These are phyloP conservation scores for Urophycis tenuis DNA, from an alignment of 2,797 vertebrate species.

Conservation along the genomic window DNA sequence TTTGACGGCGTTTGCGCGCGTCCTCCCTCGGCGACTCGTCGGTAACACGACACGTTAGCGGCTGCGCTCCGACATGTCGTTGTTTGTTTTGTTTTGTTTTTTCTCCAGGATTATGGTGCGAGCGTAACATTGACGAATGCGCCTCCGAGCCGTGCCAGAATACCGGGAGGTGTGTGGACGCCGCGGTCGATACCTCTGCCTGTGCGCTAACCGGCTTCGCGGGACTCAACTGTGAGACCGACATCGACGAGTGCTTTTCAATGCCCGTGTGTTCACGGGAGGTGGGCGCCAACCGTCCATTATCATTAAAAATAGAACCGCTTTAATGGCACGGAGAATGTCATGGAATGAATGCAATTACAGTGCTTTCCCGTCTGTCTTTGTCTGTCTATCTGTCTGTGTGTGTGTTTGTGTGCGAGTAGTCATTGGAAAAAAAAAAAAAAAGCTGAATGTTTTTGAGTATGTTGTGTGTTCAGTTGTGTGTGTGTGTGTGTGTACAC, in stretches of 20 bases:
- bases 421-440: neutral
- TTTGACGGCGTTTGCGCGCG: too few species aligned
- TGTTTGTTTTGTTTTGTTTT: too few species aligned
- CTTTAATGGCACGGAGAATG: slow-evolving; percentile 54
- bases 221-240: slow-evolving; percentile 69
- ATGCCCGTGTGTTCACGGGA: slow-evolving; percentile 80
- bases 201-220: slow-evolving; percentile 70
- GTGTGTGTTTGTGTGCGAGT: neutral
- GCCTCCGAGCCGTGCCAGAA: slow-evolving; percentile 71
- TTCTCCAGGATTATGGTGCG: slow-evolving; percentile 69
- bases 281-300: slow-evolving; percentile 59
- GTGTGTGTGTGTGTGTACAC: too few species aligned
- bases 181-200: slow-evolving; percentile 67
- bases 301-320: slow-evolving; percentile 45
- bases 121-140: slow-evolving; percentile 73
- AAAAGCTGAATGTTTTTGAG: neutral
- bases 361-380: neutral
- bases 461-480: neutral
- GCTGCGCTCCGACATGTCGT: slow-evolving; percentile 20
- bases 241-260: slow-evolving; percentile 76
- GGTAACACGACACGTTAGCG: too few species aligned
- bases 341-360: slow-evolving; percentile 65
- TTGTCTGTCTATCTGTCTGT: neutral
- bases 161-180: slow-evolving; percentile 70
- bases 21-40: too few species aligned